Evolutionary conservation across 2,888 invertebrate species (phyloP).

Genomic region (Vesta saturnalis): DNA sequence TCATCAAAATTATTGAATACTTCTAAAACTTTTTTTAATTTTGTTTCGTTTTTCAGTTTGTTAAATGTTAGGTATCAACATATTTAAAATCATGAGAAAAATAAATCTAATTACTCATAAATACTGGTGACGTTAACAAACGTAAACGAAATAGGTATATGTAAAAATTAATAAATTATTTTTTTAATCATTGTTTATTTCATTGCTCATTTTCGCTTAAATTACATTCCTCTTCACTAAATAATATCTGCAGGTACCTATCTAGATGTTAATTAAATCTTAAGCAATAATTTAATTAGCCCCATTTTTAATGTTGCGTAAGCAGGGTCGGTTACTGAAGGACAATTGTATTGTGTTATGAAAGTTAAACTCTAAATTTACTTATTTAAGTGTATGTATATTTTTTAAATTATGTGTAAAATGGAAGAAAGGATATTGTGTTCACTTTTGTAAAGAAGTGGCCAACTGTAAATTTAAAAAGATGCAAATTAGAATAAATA

Average conservation of each 20-base stretch:
- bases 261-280: not conserved
- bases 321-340: constrained; percentile 22
- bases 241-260: not conserved
- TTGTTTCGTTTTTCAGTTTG: too few relatives aligned
- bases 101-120: too few relatives aligned
- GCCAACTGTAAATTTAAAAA: not conserved
- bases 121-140: too few relatives aligned
- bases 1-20: too few relatives aligned
- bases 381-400: not conserved
- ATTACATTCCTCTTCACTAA: too few relatives aligned
- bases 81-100: too few relatives aligned
- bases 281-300: constrained; percentile 10
- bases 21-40: too few relatives aligned
- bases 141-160: too few relatives aligned
- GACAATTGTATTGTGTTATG: constrained; percentile 16
- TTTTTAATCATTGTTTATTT: too few relatives aligned
- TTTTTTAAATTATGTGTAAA: not conserved
- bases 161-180: too few relatives aligned
- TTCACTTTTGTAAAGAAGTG: not conserved
- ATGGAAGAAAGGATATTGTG: not conserved
- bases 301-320: constrained; percentile 23
- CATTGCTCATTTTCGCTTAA: too few relatives aligned
- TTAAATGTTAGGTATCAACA: too few relatives aligned
- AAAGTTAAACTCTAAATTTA: not conserved
- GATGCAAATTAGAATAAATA: not conserved